Percentiles rank a stretch among this genome's conserved stretches.
Evolutionary conservation across 2,113 vertebrate species (phyloP).

Genomic region (Lepus timidus): DNA sequence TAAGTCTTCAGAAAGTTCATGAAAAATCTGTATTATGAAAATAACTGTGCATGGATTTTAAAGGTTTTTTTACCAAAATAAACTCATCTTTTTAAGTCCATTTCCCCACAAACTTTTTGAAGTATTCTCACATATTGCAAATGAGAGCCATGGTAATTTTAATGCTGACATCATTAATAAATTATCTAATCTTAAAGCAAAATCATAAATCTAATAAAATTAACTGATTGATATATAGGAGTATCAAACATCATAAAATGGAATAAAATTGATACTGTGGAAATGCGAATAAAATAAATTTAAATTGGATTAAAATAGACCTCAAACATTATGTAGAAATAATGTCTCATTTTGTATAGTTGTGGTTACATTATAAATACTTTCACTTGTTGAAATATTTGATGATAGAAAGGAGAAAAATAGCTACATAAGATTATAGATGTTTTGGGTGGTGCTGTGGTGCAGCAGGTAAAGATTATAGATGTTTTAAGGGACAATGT

Average conservation of each 20-base stretch:
- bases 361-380: not conserved
- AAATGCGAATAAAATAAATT: conserved; percentile 51
- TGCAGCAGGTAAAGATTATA: no score
- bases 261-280: conserved; percentile 44
- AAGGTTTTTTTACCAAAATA: no score
- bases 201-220: conserved; percentile 27
- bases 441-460: not conserved
- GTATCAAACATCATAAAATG: conserved; percentile 74
- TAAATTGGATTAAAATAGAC: conserved; percentile 54
- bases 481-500: not conserved
- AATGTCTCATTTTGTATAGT: conserved; percentile 12
- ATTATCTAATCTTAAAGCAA: conserved; percentile 29
- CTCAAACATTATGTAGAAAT: not conserved
- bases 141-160: conserved; percentile 38
- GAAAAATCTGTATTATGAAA: no score
- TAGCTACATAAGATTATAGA: conserved; percentile 2
- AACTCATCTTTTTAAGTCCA: no score
- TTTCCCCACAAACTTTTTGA: no score
- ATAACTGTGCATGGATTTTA: no score
- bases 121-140: not conserved
- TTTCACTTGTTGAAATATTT: conserved; percentile 52
- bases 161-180: conserved; percentile 29
- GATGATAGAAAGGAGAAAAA: not conserved
- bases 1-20: no score
- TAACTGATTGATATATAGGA: conserved; percentile 71